phyloP scores from a whole-genome alignment of 2,888 invertebrate genomes.

The Panopea generosa region DNA sequence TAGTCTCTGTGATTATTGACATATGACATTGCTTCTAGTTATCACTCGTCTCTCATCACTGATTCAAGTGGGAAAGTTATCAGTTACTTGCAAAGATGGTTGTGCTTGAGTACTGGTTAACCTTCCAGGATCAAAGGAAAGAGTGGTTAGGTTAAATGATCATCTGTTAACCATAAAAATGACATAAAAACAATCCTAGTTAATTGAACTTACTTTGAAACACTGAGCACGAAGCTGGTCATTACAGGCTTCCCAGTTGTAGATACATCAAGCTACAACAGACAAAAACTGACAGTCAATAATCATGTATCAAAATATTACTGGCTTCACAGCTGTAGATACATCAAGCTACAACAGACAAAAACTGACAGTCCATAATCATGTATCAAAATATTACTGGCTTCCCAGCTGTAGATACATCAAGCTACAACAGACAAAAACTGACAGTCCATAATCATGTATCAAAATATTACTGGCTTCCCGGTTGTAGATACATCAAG shows the following conservation, averaged over 20 bases:
- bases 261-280: conserved; percentile 78
- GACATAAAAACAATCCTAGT: too few relatives aligned
- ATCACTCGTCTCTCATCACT: too few relatives aligned
- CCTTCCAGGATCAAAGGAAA: too few relatives aligned
- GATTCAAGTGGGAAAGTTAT: too few relatives aligned
- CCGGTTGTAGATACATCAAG: conserved; percentile 79
- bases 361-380: conserved; percentile 91
- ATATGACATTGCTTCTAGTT: too few relatives aligned
- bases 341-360: conserved; percentile 75
- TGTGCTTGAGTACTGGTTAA: too few relatives aligned
- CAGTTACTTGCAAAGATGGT: too few relatives aligned
- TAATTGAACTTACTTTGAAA: conserved; percentile 88
- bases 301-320: conserved; percentile 91
- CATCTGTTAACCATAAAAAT: too few relatives aligned
- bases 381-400: conserved; percentile 92
- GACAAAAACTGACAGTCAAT: conserved; percentile 89
- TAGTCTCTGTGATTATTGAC: too few relatives aligned
- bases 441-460: conserved; percentile 95
- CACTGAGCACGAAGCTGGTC: conserved; percentile 92
- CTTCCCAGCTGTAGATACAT: conserved; percentile 84
- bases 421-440: conserved; percentile 70
- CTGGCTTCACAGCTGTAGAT: conserved; percentile 87
- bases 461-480: conserved; percentile 90
- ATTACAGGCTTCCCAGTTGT: conserved; percentile 89
- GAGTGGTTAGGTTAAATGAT: too few relatives aligned